Conservation (phyloP, 2,797 vertebrate species). For the Sebastolobus altivelis region DNA sequence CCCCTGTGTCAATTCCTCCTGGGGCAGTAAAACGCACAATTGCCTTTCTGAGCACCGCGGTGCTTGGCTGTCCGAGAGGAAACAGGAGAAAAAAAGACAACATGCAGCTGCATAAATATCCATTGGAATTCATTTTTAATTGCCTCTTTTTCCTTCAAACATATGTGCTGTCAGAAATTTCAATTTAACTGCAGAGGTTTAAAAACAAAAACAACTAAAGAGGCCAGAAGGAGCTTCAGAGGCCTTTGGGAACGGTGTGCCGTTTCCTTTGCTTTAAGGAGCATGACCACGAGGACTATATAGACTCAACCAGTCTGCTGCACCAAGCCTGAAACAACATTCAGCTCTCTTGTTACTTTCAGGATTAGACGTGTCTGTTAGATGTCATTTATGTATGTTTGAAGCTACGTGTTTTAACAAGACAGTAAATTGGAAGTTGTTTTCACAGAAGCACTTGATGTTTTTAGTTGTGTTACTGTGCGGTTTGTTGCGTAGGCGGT, state of each 20-base stretch:
- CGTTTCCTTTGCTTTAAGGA: conserved; percentile 43
- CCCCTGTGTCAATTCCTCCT: neutral
- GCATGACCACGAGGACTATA: conserved; percentile 26
- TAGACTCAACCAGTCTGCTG: conserved; percentile 21
- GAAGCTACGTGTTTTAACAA: conserved; percentile 22
- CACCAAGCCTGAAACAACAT: conserved; percentile 36
- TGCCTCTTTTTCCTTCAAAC: conserved; percentile 59
- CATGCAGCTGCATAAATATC: conserved; percentile 75
- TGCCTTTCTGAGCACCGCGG: conserved; percentile 22
- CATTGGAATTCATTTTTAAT: conserved; percentile 72
- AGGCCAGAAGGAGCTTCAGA: conserved; percentile 29
- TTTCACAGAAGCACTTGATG: conserved; percentile 2
- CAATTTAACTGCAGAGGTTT: conserved; percentile 54
- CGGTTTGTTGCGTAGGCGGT: conserved; percentile 43
- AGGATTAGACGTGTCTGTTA: neutral
- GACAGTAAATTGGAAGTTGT: conserved; percentile 16
- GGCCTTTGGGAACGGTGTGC: conserved; percentile 35
- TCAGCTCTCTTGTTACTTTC: neutral
- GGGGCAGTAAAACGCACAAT: conserved; percentile 40
- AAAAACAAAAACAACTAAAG: conserved; percentile 50
- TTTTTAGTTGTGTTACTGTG: conserved; percentile 22
- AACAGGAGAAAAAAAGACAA: conserved; percentile 1
- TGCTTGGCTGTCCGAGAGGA: conserved; percentile 19
- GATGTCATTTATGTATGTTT: conserved; percentile 17
- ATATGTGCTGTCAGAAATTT: conserved; percentile 46